These are phyloP conservation scores for Zygaena filipendulae DNA, from an alignment of 2,888 invertebrate species.

Conservation along the genomic window DNA sequence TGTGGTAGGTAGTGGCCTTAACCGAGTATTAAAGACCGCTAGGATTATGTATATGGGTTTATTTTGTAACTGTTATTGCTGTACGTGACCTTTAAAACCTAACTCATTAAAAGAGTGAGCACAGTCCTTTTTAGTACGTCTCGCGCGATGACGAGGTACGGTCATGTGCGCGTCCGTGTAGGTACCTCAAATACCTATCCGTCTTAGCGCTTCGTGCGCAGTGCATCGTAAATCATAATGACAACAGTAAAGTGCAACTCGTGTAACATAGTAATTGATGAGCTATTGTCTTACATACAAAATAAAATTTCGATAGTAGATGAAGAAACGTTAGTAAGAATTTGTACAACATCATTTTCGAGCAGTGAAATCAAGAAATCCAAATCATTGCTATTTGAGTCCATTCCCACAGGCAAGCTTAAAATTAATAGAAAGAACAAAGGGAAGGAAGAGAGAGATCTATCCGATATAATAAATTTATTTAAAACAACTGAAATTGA, in stretches of 20 bases:
- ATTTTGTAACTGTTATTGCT: too few relatives aligned
- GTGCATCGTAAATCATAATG: too few relatives aligned
- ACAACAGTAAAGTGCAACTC: constrained; percentile 4
- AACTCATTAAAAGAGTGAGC: too few relatives aligned
- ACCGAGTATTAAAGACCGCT: too few relatives aligned
- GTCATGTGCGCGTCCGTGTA: too few relatives aligned
- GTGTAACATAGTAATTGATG: constrained; percentile 9
- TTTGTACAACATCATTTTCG: constrained; percentile 13
- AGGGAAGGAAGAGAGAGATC: constrained; percentile 5
- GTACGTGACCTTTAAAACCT: too few relatives aligned
- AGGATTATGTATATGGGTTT: too few relatives aligned
- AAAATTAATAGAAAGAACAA: constrained; percentile 2
- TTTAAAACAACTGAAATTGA: constrained; percentile 2
- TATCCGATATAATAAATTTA: constrained; percentile 4
- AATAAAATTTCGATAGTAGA: constrained; percentile 16
- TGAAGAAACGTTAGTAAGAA: constrained; percentile 12
- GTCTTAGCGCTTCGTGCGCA: too few relatives aligned
- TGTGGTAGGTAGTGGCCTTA: too few relatives aligned
- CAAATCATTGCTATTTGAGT: constrained; percentile 13
- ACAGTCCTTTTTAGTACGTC: too few relatives aligned
- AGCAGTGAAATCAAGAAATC: constrained; percentile 13
- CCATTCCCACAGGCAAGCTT: constrained; percentile 2
- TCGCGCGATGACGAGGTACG: too few relatives aligned
- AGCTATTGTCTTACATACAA: constrained; percentile 13
- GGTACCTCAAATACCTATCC: too few relatives aligned